A percentile compares a stretch with the other conserved stretches of the same genome.
Evolutionary conservation across 2,888 invertebrate species (phyloP).

Genomic region (Calameuta idolon): DNA sequence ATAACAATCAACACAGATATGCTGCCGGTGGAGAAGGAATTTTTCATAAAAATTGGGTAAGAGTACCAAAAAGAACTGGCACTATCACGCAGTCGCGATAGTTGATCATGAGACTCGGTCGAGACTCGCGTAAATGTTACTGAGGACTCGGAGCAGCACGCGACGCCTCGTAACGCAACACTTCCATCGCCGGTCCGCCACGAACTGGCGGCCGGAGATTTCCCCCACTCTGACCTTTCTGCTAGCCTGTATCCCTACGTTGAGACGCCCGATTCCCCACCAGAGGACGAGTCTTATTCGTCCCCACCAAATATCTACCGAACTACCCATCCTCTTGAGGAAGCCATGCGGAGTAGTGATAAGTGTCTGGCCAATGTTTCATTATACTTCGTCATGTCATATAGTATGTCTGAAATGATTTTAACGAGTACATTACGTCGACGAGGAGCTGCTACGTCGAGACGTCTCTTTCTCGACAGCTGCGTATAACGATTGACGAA

Average conservation of each 20-base stretch:
- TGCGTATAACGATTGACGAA: not conserved
- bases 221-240: constrained; percentile 26
- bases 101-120: not conserved
- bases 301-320: not conserved
- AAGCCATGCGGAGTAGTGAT: not conserved
- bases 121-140: not conserved
- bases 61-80: not conserved
- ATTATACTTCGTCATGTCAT: not conserved
- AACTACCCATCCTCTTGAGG: not conserved
- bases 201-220: constrained; percentile 45
- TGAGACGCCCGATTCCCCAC: not conserved
- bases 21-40: not conserved
- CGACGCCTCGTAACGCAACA: not conserved
- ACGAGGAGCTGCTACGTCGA: not conserved
- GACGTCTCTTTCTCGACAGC: not conserved
- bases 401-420: not conserved
- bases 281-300: not conserved
- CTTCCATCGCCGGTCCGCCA: constrained; percentile 43
- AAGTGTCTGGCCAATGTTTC: not conserved
- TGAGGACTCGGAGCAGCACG: not conserved
- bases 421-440: not conserved
- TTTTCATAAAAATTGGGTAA: not conserved
- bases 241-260: not conserved
- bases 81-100: not conserved
- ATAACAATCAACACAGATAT: not conserved